Conservation (phyloP, 2,888 invertebrate species). For the Drosophila neotestacea region DNA sequence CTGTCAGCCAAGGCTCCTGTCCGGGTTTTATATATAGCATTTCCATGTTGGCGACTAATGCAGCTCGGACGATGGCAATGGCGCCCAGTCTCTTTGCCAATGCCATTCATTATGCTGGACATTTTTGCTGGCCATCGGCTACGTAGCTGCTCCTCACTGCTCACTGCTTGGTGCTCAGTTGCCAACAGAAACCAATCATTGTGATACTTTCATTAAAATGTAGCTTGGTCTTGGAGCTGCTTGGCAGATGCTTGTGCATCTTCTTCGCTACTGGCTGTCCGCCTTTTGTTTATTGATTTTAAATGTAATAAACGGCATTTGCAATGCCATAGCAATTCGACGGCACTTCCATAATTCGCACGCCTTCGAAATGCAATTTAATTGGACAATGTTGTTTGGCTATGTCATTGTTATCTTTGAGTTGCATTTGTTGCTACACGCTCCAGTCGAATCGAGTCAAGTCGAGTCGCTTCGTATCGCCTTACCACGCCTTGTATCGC, state of each 20-base stretch:
- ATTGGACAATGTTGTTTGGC: slow-evolving; percentile 70
- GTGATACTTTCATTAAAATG: slow-evolving; percentile 80
- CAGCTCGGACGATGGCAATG: slow-evolving; percentile 65
- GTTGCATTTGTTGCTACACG: slow-evolving; percentile 39
- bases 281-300: slow-evolving; percentile 68
- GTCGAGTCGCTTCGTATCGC: background rate
- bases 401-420: slow-evolving; percentile 62
- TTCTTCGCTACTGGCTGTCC: slow-evolving; percentile 1
- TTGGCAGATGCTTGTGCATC: background rate
- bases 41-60: slow-evolving; percentile 81
- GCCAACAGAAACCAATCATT: slow-evolving; percentile 81
- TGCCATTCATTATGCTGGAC: slow-evolving; percentile 78
- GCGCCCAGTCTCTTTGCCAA: slow-evolving; percentile 77
- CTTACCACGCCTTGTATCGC: slow-evolving; percentile 17
- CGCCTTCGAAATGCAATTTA: slow-evolving; percentile 71
- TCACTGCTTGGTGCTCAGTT: slow-evolving; percentile 48
- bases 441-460: background rate
- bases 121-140: slow-evolving; percentile 65
- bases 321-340: slow-evolving; percentile 37
- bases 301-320: slow-evolving; percentile 74
- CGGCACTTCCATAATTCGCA: slow-evolving; percentile 68
- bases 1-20: slow-evolving; percentile 71
- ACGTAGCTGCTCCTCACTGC: slow-evolving; percentile 25
- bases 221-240: slow-evolving; percentile 19
- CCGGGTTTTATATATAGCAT: slow-evolving; percentile 67